These are phyloP conservation scores for Discoglossus pictus DNA, from an alignment of 2,797 vertebrate species.

Conservation along the genomic window DNA sequence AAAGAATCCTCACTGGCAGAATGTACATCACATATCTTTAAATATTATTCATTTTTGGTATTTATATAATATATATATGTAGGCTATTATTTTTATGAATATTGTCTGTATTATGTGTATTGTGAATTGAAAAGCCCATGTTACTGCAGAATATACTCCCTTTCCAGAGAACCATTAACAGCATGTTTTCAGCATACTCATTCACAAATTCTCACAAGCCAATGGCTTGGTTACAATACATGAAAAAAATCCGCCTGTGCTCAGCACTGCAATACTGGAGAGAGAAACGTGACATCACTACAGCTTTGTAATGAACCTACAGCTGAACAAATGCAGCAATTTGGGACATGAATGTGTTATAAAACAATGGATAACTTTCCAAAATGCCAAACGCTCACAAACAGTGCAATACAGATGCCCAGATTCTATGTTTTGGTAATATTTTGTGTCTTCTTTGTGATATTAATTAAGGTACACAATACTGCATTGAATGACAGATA, in stretches of 20 bases:
- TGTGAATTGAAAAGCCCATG: conserved; percentile 13
- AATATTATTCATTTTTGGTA: too few species aligned
- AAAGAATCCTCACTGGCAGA: too few species aligned
- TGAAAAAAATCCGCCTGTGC: conserved; percentile 7
- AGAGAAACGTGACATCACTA: conserved; percentile 24
- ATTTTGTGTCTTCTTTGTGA: too few species aligned
- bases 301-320: conserved; percentile 18
- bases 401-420: neutral
- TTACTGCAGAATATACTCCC: conserved; percentile 5
- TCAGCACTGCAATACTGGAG: conserved; percentile 10
- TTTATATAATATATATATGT: too few species aligned
- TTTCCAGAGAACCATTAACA: neutral
- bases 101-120: too few species aligned
- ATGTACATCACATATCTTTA: too few species aligned
- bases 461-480: too few species aligned
- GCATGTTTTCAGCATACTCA: conserved; percentile 11
- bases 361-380: neutral
- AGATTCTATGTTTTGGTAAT: neutral
- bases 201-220: conserved; percentile 46
- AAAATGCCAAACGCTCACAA: neutral
- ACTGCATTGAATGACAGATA: conserved; percentile 10
- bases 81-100: too few species aligned
- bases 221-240: conserved; percentile 37
- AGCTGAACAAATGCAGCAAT: conserved; percentile 24
- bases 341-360: conserved; percentile 19